phyloP scores from a whole-genome alignment of 2,113 vertebrate genomes.

The Muscicapa adusta region DNA sequence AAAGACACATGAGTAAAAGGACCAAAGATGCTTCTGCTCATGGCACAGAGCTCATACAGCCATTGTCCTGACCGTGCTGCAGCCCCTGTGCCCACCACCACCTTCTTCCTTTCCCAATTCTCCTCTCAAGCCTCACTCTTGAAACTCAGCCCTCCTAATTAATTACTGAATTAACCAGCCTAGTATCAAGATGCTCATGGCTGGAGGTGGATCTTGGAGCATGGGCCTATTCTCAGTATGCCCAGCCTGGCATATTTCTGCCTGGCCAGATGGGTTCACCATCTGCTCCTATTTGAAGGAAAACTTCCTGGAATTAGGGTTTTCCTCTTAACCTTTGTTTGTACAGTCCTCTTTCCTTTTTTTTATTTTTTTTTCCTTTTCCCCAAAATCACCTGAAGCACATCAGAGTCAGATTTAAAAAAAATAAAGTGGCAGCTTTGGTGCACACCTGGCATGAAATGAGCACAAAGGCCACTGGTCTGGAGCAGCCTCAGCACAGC shows the following conservation, averaged over 20 bases:
- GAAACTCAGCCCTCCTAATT: constrained; percentile 23
- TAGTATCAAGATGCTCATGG: background rate
- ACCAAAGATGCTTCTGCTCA: background rate
- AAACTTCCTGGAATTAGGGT: constrained; percentile 5
- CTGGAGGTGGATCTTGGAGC: constrained; percentile 57
- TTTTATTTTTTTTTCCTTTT: background rate
- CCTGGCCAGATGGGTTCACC: constrained; percentile 47
- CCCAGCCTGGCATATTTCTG: constrained; percentile 27
- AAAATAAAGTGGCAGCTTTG: background rate
- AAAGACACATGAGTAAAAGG: background rate
- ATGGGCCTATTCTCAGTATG: constrained; percentile 1
- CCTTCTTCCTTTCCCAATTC: background rate
- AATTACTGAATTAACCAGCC: constrained; percentile 37
- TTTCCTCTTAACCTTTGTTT: constrained; percentile 43
- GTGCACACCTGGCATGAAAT: background rate
- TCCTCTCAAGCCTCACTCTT: background rate
- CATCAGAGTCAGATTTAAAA: background rate
- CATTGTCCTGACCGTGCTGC: background rate
- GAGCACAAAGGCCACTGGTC: background rate
- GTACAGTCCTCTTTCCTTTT: background rate
- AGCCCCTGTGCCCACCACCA: accelerated
- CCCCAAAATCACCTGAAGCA: background rate
- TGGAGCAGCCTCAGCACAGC: background rate
- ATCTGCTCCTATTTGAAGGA: constrained; percentile 41
- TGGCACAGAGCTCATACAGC: background rate